These are phyloP conservation scores for Amphibalanus amphitrite DNA, from an alignment of 1,140 invertebrate genomes.

Conservation along the genomic window DNA sequence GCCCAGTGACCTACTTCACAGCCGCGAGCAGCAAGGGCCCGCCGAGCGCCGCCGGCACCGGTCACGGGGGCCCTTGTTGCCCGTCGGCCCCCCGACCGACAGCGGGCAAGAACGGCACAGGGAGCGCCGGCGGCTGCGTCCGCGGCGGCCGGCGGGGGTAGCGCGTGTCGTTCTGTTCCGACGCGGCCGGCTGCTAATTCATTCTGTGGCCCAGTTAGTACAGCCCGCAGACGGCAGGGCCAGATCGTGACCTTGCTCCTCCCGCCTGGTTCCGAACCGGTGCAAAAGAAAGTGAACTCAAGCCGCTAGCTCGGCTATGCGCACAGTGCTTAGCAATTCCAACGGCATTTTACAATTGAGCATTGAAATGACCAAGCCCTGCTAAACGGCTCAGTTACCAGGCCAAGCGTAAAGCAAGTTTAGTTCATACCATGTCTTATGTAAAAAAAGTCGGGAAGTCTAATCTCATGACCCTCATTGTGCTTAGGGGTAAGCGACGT, in stretches of 20 bases:
- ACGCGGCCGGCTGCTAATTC: not conserved
- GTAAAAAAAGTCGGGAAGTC: too few species aligned
- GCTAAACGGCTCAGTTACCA: too few species aligned
- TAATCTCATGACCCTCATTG: too few species aligned
- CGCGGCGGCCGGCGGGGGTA: not conserved
- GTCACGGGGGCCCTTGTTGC: not conserved
- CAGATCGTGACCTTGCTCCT: not conserved
- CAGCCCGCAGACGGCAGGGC: not conserved
- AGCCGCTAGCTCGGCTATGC: too few species aligned
- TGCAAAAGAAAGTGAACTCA: not conserved
- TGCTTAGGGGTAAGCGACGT: too few species aligned
- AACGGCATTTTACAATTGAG: too few species aligned
- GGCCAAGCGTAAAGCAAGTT: too few species aligned
- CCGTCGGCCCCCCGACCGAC: not conserved
- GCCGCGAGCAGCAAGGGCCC: not conserved
- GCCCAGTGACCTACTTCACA: conserved; percentile 3
- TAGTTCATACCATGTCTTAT: too few species aligned
- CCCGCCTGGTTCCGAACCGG: not conserved
- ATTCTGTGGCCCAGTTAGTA: not conserved
- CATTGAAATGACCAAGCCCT: too few species aligned
- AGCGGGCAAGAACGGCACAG: not conserved
- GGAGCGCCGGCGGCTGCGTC: not conserved
- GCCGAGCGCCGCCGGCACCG: not conserved
- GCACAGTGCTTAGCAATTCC: too few species aligned
- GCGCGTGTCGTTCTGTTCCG: not conserved